Evolutionary conservation across 2,797 vertebrate species (phyloP), one percentile per base, ranked within the genome.

Genomic region (Sphenodon punctatus): DNA sequence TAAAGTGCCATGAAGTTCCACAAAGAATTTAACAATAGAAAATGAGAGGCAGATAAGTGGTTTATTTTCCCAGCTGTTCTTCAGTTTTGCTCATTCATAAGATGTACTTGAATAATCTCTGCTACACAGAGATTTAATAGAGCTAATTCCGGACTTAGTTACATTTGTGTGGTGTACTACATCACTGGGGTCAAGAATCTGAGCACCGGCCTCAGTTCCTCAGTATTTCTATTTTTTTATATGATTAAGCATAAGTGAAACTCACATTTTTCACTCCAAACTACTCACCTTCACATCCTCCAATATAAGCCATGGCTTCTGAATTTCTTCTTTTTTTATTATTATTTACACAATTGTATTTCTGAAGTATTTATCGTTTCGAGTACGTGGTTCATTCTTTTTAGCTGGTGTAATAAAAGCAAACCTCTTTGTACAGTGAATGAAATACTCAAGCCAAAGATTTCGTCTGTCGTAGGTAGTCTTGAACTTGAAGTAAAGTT

Each of bases 401-500:
- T 30, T 53, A 68, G 25, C 56, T 71, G 23, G 4, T 84, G 82
- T 80, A 80, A 83, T 89, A 81, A 70, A 84, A 86, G 38, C 25
- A 76, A 82, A 38, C 19, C n/a, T 32, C 53, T 88, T 23, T 55
- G 41, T 88, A 43, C 80, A 51, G 39, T 38, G 71, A 78, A 49
- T 63, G 67, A 63, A 85, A 56, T 88, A 67, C 48, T 49, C 48
- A 25, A 75, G 20, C 78, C 77, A 87, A 85, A 85, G 77, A 27
- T 88, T 93, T 84, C 48, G 66, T 82, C 86, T 61, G 43, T 85
- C 41, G 67, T 72, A 27, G 19, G 20, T 64, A 88, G 80, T 61
- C 82, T 92, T 67, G 55, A 80, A 91, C 91, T 87, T 36, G n/a
- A 89, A 94, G 75, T 84, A 87, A 91, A 63, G 76, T 92, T 89